Conservation (phyloP, 2,888 invertebrate genomes). For the Entomobrya proxima region DNA sequence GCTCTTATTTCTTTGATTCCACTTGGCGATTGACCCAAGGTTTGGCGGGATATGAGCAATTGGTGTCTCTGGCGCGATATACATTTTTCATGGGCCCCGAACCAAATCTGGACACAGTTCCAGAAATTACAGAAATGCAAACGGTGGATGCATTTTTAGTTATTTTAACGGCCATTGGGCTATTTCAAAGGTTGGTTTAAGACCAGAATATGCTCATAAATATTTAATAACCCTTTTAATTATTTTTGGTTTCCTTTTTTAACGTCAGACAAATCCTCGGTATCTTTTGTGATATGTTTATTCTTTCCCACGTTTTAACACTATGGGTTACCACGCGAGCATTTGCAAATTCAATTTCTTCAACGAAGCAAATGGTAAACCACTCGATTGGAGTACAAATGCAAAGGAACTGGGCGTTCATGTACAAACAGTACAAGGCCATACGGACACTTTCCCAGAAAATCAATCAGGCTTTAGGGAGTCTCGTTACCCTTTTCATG, state of each 20-base stretch:
- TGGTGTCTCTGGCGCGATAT: not conserved
- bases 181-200: constrained; percentile 10
- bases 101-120: not conserved
- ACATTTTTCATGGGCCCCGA: not conserved
- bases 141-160: not conserved
- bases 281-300: constrained; percentile 16
- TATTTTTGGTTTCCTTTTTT: not conserved
- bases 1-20: constrained; percentile 15
- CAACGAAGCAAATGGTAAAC: no score
- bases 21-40: not conserved
- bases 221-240: not conserved
- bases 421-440: constrained; percentile 35
- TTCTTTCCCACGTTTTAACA: constrained; percentile 19
- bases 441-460: not conserved
- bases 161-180: not conserved
- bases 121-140: not conserved
- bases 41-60: not conserved
- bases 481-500: constrained; percentile 5
- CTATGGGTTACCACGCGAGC: not conserved
- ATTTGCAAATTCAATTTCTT: not conserved
- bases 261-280: not conserved
- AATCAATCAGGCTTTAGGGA: constrained; percentile 33
- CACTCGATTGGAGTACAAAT: not conserved
- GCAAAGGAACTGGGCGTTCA: not conserved
- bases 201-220: not conserved